Conservation (phyloP, 2,888 invertebrate genomes). For the Cepaea hortensis region DNA sequence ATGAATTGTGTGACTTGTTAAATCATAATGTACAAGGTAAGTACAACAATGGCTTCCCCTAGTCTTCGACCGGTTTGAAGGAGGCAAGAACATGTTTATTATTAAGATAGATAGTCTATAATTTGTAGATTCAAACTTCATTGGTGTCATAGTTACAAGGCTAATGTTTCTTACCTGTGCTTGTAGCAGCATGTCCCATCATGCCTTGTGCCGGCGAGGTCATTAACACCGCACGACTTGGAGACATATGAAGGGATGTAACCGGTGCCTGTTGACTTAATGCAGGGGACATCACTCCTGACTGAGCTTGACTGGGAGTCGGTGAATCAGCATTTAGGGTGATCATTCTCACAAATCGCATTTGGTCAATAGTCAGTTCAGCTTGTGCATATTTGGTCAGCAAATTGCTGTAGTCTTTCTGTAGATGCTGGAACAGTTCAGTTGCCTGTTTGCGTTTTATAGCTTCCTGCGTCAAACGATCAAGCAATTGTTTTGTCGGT, state of each 20-base stretch:
- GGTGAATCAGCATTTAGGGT: conserved; percentile 71
- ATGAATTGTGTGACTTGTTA: too few relatives aligned
- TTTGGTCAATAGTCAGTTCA: conserved; percentile 76
- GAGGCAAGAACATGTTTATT: too few relatives aligned
- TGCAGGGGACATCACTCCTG: conserved; percentile 58
- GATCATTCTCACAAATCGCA: conserved; percentile 73
- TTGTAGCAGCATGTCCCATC: conserved; percentile 52
- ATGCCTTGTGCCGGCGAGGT: conserved; percentile 59
- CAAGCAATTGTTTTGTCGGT: conserved; percentile 62
- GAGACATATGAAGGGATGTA: conserved; percentile 56
- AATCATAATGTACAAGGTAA: too few relatives aligned
- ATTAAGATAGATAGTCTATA: background rate
- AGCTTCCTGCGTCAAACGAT: conserved; percentile 67
- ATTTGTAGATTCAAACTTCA: background rate
- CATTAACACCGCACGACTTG: conserved; percentile 56
- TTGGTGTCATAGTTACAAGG: background rate
- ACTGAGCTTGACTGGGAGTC: conserved; percentile 64
- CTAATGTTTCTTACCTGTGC: conserved; percentile 52
- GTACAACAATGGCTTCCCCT: too few relatives aligned
- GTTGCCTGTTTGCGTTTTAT: conserved; percentile 69
- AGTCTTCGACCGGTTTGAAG: too few relatives aligned
- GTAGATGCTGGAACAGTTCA: conserved; percentile 71
- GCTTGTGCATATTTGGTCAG: conserved; percentile 75
- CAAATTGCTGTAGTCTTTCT: conserved; percentile 73
- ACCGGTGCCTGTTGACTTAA: conserved; percentile 61